These are phyloP conservation scores for Leptatherina wallacei DNA, from an alignment of 2,797 vertebrate genomes.

Conservation along the genomic window DNA sequence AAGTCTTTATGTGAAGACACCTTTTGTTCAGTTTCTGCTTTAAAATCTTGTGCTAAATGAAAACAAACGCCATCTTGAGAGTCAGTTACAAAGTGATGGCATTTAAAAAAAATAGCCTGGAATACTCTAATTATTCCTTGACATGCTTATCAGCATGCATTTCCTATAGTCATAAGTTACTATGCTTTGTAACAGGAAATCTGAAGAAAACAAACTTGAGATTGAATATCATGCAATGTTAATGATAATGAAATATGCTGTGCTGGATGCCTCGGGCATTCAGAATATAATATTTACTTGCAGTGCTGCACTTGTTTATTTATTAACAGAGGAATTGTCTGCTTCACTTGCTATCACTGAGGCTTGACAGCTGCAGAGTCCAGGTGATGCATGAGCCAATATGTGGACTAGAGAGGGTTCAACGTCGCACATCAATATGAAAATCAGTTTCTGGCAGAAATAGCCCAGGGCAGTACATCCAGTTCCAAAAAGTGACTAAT, in stretches of 20 bases:
- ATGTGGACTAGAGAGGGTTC: slow-evolving; percentile 82
- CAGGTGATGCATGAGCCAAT: slow-evolving; percentile 89
- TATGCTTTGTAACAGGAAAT: slow-evolving; percentile 54
- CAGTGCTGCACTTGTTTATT: slow-evolving; percentile 81
- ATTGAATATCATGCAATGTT: slow-evolving; percentile 70
- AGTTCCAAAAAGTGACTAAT: slow-evolving; percentile 83
- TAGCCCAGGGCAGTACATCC: slow-evolving; percentile 79
- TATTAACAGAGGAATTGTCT: slow-evolving; percentile 83
- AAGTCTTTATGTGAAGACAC: background rate
- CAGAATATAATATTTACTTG: slow-evolving; percentile 69
- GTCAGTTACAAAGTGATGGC: slow-evolving; percentile 12
- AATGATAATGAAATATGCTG: slow-evolving; percentile 78
- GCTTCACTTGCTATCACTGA: slow-evolving; percentile 83
- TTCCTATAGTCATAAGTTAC: slow-evolving; percentile 56
- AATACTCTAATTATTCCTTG: slow-evolving; percentile 24
- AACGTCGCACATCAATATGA: slow-evolving; percentile 86
- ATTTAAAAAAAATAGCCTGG: slow-evolving; percentile 3
- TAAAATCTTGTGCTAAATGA: slow-evolving; percentile 10
- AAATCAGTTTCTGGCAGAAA: slow-evolving; percentile 86
- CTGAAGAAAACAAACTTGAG: slow-evolving; percentile 43
- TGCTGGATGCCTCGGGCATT: slow-evolving; percentile 45
- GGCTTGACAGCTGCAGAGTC: slow-evolving; percentile 82
- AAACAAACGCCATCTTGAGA: slow-evolving; percentile 19
- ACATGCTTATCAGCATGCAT: slow-evolving; percentile 38
- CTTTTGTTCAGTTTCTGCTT: background rate